Base-by-base conservation (phyloP, 2,797 vertebrate species). In the Leptoclinus maculatus region DNA sequence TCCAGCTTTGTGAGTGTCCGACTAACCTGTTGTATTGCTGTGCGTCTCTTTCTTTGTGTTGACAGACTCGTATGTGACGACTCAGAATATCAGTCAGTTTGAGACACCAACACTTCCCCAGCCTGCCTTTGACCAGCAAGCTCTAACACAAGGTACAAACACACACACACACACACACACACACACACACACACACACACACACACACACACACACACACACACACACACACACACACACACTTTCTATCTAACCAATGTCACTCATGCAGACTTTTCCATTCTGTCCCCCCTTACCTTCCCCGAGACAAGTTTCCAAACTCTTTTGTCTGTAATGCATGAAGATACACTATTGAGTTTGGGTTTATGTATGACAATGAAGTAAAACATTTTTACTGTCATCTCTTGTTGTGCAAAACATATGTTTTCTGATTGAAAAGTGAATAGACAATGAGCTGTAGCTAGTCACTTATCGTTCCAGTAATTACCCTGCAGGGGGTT, bases 81-180 rank as follows among this genome's bases (percentile, higher is more conserved):
- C 96, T 0, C 96, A 96, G 72, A 98, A 96, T 77, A 96, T 99
- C 74, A 93, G 93, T 87, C 97, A 97, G 23, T 99, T 97, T 91
- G 97, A 97, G 29, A 94, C 97, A 12, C 95, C 95, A 69, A 69
- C 94, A 4, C 94, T 98, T 68, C 90, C 96, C 3, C 97, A 96
- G 88, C 96, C 96, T 29, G 49, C 96, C 2, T 99, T 97, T 86
- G 97, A 98, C 84, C 97, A 98, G 34, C 96, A 97, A 66, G 89
- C 94, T 66, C 94, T 99, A 64, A 92, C 97, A 0, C 98, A 99
- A 97, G 98, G 98, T 99, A 4, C 76, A 7, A 51, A 62, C 65
- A 57, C 41, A 36, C 43, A 39, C 36, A 36, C 57, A 38, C 32
- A 59, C 57, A 53, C 47, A 54, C 16, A 51, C 23, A 25, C 51